Evolutionary conservation across 2,113 vertebrate genomes (phyloP).

Genomic region (Vulpes ferrilata): DNA sequence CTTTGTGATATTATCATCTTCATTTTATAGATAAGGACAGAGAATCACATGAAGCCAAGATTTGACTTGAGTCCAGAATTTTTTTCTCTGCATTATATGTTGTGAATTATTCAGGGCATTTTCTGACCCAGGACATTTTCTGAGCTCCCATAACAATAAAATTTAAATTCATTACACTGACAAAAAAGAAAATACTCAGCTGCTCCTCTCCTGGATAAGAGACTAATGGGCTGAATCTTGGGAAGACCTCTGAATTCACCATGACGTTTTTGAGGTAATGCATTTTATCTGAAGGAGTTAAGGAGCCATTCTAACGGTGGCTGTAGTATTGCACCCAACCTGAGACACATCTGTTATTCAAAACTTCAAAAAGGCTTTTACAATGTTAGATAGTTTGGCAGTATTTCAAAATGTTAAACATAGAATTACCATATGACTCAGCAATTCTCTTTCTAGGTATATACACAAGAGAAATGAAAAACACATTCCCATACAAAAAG

Average conservation of each 20-base stretch:
- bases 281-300: neutral
- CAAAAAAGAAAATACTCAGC: neutral
- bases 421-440: neutral
- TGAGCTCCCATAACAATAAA: neutral
- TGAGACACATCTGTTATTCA: neutral
- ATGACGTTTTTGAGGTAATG: neutral
- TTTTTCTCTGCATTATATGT: neutral
- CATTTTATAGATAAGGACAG: conserved; percentile 35
- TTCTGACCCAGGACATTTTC: neutral
- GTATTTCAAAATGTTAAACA: neutral
- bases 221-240: neutral
- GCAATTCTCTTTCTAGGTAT: neutral
- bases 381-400: neutral
- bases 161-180: neutral
- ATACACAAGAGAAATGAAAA: conserved; percentile 30
- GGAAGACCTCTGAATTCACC: neutral
- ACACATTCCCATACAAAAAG: neutral
- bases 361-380: neutral
- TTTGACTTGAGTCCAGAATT: neutral
- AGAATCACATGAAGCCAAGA: neutral
- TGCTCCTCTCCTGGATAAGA: neutral
- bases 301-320: neutral
- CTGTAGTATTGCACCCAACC: neutral
- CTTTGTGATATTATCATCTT: neutral
- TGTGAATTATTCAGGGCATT: neutral